Base-by-base conservation (phyloP, 2,113 vertebrate genomes). In the Gulo gulo region DNA sequence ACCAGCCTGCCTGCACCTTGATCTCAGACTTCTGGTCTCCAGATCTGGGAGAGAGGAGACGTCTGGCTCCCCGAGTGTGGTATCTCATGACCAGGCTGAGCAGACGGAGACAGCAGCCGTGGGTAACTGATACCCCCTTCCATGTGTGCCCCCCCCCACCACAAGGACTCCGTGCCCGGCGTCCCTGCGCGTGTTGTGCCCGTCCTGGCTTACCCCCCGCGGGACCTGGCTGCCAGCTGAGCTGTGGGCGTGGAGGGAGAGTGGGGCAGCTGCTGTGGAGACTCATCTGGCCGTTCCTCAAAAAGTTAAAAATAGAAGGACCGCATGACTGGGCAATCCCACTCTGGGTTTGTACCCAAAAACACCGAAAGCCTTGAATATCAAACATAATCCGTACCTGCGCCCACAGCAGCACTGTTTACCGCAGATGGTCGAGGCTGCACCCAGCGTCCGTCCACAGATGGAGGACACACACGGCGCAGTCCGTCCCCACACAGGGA, bases 71-170 rank as follows among this genome's bases (percentile, higher is more conserved):
- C 20, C 14, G n/a, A 12, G 36, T 45, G 8, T 11, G 55, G 21
- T n/a, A 21, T 11, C 45, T 61, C 5, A 2, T 11, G 39, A 16
- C 13, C 9, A 14, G 26, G 26, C 52, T 10, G 39, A 45, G 71
- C 39, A 16, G 55, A 61, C 55, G 4, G 20, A 39, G 29, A 31
- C 12, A 2, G 29, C 36, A 6, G 69, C 69, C 71, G 9, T 7
- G n/a, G n/a, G 69, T 71, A 2, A 26, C 36, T 3, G 34, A 20
- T 36, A 36, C 67, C 67, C 4, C 18, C 67, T 3, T 6, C 5
- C 12, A 11, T 3, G 0, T 13, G 71, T 13, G 71, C 5, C 11
- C 71, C 11, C 0, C 36, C 23, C 71, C 39, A 3, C 71, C 1
- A 14, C 50, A 52, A 52, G 24, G 71, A 42, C 71, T 6, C 39